phyloP scores from a whole-genome alignment of 2,797 vertebrate species.

The Molossus alvarezi region DNA sequence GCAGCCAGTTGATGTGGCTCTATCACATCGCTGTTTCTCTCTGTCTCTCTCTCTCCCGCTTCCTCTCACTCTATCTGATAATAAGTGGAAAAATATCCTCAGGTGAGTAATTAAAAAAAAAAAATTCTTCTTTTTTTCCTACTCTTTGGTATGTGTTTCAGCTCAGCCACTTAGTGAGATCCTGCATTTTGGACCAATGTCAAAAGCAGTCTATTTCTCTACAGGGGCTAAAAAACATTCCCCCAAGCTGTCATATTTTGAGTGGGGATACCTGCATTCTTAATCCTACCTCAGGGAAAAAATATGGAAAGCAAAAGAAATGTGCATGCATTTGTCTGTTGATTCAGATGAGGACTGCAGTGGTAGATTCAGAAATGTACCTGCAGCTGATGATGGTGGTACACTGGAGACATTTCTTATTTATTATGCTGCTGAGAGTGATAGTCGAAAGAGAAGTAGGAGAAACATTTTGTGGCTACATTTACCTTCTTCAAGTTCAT shows the following conservation, averaged over 20 bases:
- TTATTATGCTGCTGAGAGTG: slow-evolving; percentile 6
- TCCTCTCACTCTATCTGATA: too few species aligned
- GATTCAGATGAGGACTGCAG: not conserved
- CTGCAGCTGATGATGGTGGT: not conserved
- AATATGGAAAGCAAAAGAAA: not conserved
- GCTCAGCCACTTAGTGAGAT: not conserved
- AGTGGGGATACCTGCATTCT: not conserved
- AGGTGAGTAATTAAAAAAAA: too few species aligned
- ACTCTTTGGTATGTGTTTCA: slow-evolving; percentile 7
- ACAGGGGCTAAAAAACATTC: not conserved
- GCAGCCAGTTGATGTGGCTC: too few species aligned
- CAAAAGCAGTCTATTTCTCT: not conserved
- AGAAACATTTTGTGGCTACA: not conserved
- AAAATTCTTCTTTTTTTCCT: not conserved
- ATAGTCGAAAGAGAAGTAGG: not conserved
- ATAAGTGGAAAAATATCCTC: too few species aligned
- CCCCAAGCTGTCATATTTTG: not conserved
- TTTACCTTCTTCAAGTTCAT: slow-evolving; percentile 45
- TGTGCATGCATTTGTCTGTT: slow-evolving; percentile 50
- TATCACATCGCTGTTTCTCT: too few species aligned
- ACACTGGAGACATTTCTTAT: slow-evolving; percentile 33
- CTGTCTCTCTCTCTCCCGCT: too few species aligned
- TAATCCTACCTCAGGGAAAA: slow-evolving; percentile 18
- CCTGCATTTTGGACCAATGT: not conserved
- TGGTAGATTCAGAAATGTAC: slow-evolving; percentile 12